phyloP scores from a whole-genome alignment of 2,113 vertebrate genomes.

The Sorex araneus region DNA sequence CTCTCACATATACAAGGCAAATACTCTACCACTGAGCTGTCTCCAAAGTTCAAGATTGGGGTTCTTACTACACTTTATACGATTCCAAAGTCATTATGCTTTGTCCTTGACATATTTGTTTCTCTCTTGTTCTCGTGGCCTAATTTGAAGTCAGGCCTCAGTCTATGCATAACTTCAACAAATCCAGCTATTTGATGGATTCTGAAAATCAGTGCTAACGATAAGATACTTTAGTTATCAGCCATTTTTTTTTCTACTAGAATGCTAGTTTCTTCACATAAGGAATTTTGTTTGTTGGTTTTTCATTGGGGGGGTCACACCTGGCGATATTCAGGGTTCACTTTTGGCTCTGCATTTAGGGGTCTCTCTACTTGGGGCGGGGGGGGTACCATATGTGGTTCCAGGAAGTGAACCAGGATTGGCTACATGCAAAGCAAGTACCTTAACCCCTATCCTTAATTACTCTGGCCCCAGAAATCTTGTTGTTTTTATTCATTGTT shows the following conservation, averaged over 20 bases:
- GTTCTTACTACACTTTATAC: neutral
- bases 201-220: neutral
- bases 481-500: neutral
- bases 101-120: neutral
- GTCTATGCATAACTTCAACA: conserved; percentile 5
- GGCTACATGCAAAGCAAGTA: too few species aligned
- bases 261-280: neutral
- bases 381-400: too few species aligned
- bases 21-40: too few species aligned
- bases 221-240: conserved; percentile 10
- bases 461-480: too few species aligned
- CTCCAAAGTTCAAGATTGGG: neutral
- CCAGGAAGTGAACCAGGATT: too few species aligned
- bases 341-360: too few species aligned
- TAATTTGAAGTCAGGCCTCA: neutral
- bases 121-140: too few species aligned
- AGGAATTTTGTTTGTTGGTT: conserved; percentile 14
- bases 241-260: neutral
- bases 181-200: neutral
- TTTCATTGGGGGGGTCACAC: too few species aligned
- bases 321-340: too few species aligned
- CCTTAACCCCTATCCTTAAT: too few species aligned
- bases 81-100: neutral
- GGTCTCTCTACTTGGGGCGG: too few species aligned
- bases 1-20: too few species aligned